Conservation (phyloP, 2,113 vertebrate species). For the Ascaphus truei region DNA sequence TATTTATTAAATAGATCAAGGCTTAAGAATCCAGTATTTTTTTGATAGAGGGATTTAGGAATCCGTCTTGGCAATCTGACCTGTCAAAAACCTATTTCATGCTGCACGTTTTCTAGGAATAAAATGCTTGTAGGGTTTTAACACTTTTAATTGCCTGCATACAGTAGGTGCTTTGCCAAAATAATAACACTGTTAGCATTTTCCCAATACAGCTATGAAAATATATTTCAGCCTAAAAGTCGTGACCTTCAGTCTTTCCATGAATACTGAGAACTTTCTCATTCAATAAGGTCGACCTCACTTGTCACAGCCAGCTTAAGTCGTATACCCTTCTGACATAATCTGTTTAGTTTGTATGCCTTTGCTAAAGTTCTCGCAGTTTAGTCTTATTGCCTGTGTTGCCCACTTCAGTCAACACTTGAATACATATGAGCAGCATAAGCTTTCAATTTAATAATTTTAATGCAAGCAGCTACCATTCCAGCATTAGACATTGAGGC, state of each 20-base stretch:
- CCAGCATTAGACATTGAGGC: no score
- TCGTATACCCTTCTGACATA: background rate
- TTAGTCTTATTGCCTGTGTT: background rate
- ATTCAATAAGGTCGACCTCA: background rate
- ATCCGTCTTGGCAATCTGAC: conserved; percentile 28
- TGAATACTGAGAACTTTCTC: background rate
- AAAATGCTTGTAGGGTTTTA: conserved; percentile 40
- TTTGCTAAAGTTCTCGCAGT: background rate
- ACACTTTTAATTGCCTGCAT: conserved; percentile 43
- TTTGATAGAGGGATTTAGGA: conserved; percentile 34
- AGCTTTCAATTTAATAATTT: background rate
- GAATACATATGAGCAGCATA: background rate
- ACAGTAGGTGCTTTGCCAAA: conserved; percentile 30
- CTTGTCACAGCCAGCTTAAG: background rate
- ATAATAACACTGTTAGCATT: conserved; percentile 41
- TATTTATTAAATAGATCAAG: background rate
- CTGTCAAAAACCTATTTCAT: conserved; percentile 34
- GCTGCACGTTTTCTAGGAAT: conserved; percentile 20
- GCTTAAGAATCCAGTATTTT: conserved; percentile 16
- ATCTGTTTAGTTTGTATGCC: background rate
- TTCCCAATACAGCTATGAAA: conserved; percentile 37
- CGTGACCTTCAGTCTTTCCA: conserved; percentile 41
- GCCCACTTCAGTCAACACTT: no score
- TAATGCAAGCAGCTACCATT: rapidly evolving
- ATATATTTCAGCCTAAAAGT: conserved; percentile 26